Base-by-base conservation (phyloP, 1,140 invertebrate genomes). In the Aphelenchoides besseyi region DNA sequence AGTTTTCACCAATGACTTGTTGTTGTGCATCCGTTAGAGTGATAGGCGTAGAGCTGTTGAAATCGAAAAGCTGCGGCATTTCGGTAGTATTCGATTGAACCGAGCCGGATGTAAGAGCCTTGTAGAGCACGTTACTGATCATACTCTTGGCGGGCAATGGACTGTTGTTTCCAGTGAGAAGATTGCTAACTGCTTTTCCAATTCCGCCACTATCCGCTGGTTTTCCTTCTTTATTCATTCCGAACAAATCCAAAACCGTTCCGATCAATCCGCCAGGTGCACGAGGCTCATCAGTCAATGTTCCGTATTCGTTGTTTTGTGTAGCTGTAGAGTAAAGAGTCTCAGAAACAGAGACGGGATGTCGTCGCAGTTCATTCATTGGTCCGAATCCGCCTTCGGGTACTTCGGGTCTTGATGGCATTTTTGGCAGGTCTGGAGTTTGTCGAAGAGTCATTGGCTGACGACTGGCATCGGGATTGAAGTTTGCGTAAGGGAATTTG, bases 41-140 rank as follows among this genome's bases (percentile, higher is more conserved):
- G 54, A 82, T 75, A 26, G 78, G 77, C 1, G 73, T 80, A 23
- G 72, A 75, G 18, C 37, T 68, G 71, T 76, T 79, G 16, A 76
- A 70, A 12, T 79, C 77, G 9, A 70, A 53, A 18, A 73, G 29
- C 3, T 66, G 30, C 30, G 71, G 48, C 18, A 70, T n/a, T 16
- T 76, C 73, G 16, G 71, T 76, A 54, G 30, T 23, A 33, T 73
- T 73, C 5, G 63, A 76, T 23, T 82, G 76, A 29, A 83, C 48
- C 26, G 82, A 80, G 33, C 79, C 79, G 52, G 67, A 72, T 41
- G 82, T 83, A 9, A 83, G 70, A 9, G 83, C 79, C 55, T 85
- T 85, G 82, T 85, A 83, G 5, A 83, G 63, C 12, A 84, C 78
- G 62, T 83, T 85, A 48, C 75, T 78, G 41, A 83, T 73, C 63